Base-by-base conservation (phyloP, 2,888 invertebrate species). In the Xestia sexstrigata region DNA sequence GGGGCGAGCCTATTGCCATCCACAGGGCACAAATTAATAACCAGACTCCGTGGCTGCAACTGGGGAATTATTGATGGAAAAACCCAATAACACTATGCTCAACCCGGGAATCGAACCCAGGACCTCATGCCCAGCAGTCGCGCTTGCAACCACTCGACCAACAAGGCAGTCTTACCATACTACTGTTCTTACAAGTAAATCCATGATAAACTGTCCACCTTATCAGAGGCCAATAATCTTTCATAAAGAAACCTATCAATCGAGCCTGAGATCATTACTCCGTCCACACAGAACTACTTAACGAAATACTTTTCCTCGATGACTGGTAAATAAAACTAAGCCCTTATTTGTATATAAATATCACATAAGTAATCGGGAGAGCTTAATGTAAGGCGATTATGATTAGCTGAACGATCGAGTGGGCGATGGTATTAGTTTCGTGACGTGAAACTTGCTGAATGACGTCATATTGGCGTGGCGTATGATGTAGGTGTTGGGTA, bases 371-470 rank as follows among this genome's bases (percentile, higher is more conserved):
- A 70, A 82, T 78, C 35, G 65, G 15, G 2, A 58, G 15, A 73
- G 70, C 73, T 81, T 83, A 47, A 42, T 70, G 30, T 81, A 81
- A 82, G 73, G 6, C 42, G 67, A 83, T 82, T 74, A 83, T 70
- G 74, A 74, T 79, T 68, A 68, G 70, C 62, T 42, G 67, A 58
- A 35, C 68, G 55, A 79, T 65, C 20, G 74, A 71, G 68, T 70
- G 58, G 70, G 68, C 11, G 52, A 70, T 3, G 7, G 35, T 47
- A 68, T 74, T 70, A 70, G 70, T 70, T 67, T 49, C 9, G 26
- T 49, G 45, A 47, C 15, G 23, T 0, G 13, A 62, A 62, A 70
- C 13, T 76, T 39, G 47, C 0, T 49, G n/a, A 62, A 60, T 63
- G 70, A 67, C 66, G 30, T 82, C 66, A 2, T 30, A 23, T 45